Percentiles rank a stretch among this genome's conserved stretches.
phyloP scores from a whole-genome alignment of 2,113 vertebrate species.

The Eurypyga helias region DNA sequence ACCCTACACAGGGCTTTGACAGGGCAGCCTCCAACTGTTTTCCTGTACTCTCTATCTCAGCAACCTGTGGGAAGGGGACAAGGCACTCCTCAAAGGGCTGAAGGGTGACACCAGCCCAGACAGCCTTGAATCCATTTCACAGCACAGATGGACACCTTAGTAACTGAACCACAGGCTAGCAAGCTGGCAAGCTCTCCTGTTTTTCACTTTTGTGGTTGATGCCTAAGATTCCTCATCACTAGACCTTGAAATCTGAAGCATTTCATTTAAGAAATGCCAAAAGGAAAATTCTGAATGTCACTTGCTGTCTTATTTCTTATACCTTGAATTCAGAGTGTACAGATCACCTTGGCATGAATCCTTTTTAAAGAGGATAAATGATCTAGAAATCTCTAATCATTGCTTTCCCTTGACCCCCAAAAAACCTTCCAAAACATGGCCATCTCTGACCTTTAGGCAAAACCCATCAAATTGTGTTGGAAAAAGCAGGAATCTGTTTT shows the following conservation, averaged over 20 bases:
- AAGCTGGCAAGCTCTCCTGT: background rate
- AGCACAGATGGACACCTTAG: background rate
- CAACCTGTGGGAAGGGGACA: background rate
- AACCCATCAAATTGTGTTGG: background rate
- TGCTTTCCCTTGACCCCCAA: accelerated
- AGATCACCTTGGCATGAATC: background rate
- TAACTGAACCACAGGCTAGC: background rate
- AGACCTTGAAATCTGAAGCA: background rate
- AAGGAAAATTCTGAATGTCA: background rate
- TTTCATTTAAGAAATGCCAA: constrained; percentile 4
- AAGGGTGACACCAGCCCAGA: background rate
- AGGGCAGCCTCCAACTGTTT: background rate
- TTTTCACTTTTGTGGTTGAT: background rate
- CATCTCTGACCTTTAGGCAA: background rate
- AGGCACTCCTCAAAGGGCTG: background rate
- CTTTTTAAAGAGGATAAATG: background rate
- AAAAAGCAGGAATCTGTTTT: background rate
- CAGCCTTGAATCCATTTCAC: background rate
- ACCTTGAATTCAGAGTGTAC: background rate
- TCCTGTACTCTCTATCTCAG: background rate
- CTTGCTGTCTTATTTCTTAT: background rate
- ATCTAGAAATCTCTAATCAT: background rate
- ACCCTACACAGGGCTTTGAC: background rate
- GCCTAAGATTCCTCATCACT: background rate
- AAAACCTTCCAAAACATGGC: background rate